Base-by-base conservation (phyloP, 2,113 vertebrate genomes). In the Rattus rattus region DNA sequence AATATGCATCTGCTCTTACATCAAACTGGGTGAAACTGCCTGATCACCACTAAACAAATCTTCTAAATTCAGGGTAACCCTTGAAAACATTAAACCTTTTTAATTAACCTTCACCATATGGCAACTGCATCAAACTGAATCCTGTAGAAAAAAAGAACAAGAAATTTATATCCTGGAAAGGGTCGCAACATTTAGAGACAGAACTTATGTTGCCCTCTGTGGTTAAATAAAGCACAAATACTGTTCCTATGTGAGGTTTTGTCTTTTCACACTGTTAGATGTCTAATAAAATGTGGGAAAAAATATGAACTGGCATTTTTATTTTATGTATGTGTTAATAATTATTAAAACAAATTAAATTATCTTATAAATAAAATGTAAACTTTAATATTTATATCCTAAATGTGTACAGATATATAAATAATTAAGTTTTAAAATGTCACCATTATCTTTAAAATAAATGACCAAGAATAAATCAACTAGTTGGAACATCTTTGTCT, bases 181-280 rank as follows among this genome's bases (percentile, higher is more conserved):
- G 4, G 59, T 24, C 14, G 88, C 24, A 20, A 52, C 5, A 67
- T 81, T 56, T 92, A 43, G 9, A 67, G 47, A 88, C 1, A 85
- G 73, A 84, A 86, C 69, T 54, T 54, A 54, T 39, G 84, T 88
- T 52, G 84, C 84, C 90, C 59, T 87, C 17, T 79, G 43, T 95
- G 47, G 12, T 76, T 88, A 76, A 96, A 54, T 83, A 54, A 10
- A 86, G 1, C 28, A 84, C 56, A 88, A 88, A 95, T 52, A 10
- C 54, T 91, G 7, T 77, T 94, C 33, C 13, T 30, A 87, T 33
- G 14, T 3, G 52, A 28, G 30, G 5, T 91, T 3, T 11, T 96
- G 2, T 85, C 65, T 83, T 72, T 91, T 80, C 30, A 61, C 22
- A 26, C 3, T 96, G 33, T 75, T 30, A 92, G 43, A 1, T 90